These are phyloP conservation scores for Hydractinia symbiolongicarpus DNA, from an alignment of 30 jellyfish, hydroid and myxozoan genomes.

Conservation along the genomic window DNA sequence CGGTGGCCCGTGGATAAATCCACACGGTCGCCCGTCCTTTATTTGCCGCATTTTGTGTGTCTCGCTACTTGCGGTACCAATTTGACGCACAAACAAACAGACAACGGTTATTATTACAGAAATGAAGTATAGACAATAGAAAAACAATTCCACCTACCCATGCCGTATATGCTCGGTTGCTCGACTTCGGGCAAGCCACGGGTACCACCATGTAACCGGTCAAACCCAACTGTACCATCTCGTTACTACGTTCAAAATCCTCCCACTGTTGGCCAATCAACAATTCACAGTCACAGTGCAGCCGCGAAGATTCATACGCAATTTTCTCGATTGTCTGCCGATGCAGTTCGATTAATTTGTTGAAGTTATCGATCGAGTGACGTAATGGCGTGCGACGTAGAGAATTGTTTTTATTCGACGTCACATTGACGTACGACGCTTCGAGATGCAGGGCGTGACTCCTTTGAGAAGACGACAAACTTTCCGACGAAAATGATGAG, in stretches of 20 bases:
- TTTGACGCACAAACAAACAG: no score
- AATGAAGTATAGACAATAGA: not conserved
- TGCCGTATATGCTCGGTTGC: slow-evolving; percentile 48
- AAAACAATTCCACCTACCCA: slow-evolving; percentile 45
- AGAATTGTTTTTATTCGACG: slow-evolving; percentile 4
- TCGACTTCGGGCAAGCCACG: slow-evolving; percentile 36
- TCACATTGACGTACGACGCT: not conserved
- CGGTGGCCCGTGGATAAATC: no score
- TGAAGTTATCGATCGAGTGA: slow-evolving; percentile 59
- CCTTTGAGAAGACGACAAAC: slow-evolving; percentile 10
- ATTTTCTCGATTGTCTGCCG: slow-evolving; percentile 65
- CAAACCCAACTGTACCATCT: slow-evolving; percentile 56
- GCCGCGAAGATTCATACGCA: slow-evolving; percentile 48
- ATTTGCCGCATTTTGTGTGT: no score
- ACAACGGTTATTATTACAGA: no score
- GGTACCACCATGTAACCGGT: slow-evolving; percentile 73
- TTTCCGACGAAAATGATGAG: slow-evolving; percentile 19
- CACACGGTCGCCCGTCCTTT: no score
- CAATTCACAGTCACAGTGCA: slow-evolving; percentile 55
- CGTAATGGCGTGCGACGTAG: slow-evolving; percentile 45
- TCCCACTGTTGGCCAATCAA: slow-evolving; percentile 42
- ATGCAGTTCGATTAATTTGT: slow-evolving; percentile 62
- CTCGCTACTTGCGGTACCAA: no score
- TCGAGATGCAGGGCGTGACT: not conserved
- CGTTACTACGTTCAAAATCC: slow-evolving; percentile 61